phyloP scores from a whole-genome alignment of 2,113 vertebrate genomes.

The Mesoclemmys tuberculata region DNA sequence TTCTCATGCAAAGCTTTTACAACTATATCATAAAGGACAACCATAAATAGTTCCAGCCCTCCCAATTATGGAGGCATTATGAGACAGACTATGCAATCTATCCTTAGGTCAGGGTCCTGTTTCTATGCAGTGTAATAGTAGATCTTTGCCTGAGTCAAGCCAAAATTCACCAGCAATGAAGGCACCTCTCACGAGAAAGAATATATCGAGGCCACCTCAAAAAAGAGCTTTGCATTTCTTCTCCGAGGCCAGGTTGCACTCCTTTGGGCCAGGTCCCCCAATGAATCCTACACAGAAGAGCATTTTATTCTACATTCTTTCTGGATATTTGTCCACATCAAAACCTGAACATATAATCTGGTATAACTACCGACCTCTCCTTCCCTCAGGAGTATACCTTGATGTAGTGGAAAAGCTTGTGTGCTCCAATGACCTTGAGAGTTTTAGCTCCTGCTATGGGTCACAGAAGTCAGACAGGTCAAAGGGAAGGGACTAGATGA shows the following conservation, averaged over 20 bases:
- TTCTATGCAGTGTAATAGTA: neutral
- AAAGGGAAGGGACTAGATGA: neutral
- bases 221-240: neutral
- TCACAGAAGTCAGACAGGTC: neutral
- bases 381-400: neutral
- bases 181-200: neutral
- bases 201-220: neutral
- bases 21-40: neutral
- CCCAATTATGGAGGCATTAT: neutral
- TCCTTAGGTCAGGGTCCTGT: neutral
- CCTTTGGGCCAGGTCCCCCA: neutral
- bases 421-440: neutral
- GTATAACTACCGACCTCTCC: neutral
- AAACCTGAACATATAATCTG: neutral
- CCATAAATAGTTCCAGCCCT: neutral
- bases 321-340: neutral
- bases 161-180: neutral
- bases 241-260: neutral
- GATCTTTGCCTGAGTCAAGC: neutral
- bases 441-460: neutral
- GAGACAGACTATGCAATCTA: neutral
- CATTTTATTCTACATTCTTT: neutral
- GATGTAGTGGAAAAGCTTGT: neutral
- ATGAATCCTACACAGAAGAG: neutral
- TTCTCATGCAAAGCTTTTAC: neutral